These are phyloP conservation scores for Drosophila demipolita DNA, from an alignment of 2,888 invertebrate genomes.

Conservation along the genomic window DNA sequence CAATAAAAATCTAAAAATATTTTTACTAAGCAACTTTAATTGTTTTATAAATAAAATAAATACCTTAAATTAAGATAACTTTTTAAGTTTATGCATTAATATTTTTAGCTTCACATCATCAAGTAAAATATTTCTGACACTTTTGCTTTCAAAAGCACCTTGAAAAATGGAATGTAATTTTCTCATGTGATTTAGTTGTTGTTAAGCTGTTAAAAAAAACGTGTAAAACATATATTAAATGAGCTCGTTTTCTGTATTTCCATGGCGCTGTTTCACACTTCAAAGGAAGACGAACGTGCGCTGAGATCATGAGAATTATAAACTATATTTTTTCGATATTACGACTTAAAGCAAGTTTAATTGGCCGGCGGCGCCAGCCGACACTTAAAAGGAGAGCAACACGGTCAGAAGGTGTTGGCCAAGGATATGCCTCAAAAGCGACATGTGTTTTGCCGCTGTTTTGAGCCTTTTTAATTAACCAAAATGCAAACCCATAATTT, in stretches of 20 bases:
- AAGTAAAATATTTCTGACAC: neutral
- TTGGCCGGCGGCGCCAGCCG: conserved; percentile 69
- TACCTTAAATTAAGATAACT: no score
- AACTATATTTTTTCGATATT: conserved; percentile 19
- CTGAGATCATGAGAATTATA: conserved; percentile 27
- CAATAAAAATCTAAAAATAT: no score
- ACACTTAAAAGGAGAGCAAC: conserved; percentile 32
- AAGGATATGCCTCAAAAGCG: conserved; percentile 57
- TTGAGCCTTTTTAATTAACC: conserved; percentile 73
- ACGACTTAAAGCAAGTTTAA: conserved; percentile 49
- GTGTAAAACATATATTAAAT: conserved; percentile 24
- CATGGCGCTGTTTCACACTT: conserved; percentile 17
- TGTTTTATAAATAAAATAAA: no score
- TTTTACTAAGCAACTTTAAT: no score
- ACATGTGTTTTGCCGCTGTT: conserved; percentile 47
- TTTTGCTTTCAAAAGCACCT: neutral
- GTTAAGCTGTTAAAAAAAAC: neutral
- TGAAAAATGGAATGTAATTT: conserved; percentile 3
- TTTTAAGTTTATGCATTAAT: no score
- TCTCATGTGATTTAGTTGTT: neutral
- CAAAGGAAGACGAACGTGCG: conserved; percentile 21
- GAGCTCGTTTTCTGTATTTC: neutral
- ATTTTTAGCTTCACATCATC: neutral
- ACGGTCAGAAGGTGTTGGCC: conserved; percentile 56
- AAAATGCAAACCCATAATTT: conserved; percentile 76